A percentile compares a stretch with the other conserved stretches of the same genome.
These are phyloP conservation scores for Vicugna pacos DNA, from an alignment of 2,113 vertebrate species.

Conservation along the genomic window DNA sequence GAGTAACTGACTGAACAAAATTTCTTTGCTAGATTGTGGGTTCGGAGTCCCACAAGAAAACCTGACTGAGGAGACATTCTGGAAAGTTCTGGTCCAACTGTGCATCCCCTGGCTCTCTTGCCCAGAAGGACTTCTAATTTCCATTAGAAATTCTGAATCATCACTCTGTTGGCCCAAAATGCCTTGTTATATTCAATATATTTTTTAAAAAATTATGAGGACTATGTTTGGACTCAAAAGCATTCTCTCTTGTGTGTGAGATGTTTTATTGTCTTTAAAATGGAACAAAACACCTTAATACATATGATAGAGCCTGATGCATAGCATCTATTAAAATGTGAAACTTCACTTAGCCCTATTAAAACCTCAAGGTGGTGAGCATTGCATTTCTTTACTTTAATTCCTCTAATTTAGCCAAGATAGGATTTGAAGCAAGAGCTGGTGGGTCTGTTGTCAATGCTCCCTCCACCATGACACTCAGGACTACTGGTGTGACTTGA, in stretches of 20 bases:
- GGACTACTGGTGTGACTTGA: background rate
- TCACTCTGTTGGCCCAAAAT: background rate
- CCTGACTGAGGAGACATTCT: conserved; percentile 82
- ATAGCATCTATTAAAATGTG: background rate
- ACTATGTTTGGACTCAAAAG: background rate
- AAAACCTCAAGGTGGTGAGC: background rate
- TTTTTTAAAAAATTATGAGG: background rate
- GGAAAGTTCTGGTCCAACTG: conserved; percentile 84
- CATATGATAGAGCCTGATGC: background rate
- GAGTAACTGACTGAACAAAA: background rate
- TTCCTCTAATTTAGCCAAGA: background rate
- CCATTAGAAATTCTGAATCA: background rate
- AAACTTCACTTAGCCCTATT: background rate
- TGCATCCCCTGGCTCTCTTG: conserved; percentile 73
- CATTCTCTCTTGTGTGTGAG: background rate
- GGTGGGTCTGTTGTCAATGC: too few relatives aligned
- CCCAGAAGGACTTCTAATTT: background rate
- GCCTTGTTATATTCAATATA: background rate
- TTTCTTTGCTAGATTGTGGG: background rate
- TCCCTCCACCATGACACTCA: background rate
- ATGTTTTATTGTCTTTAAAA: background rate
- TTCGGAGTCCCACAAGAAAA: background rate
- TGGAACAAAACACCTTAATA: background rate
- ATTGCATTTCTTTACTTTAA: background rate
- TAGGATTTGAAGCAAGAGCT: background rate